These are phyloP conservation scores for Beris chalybata DNA, from an alignment of 2,888 invertebrate species.

Conservation along the genomic window DNA sequence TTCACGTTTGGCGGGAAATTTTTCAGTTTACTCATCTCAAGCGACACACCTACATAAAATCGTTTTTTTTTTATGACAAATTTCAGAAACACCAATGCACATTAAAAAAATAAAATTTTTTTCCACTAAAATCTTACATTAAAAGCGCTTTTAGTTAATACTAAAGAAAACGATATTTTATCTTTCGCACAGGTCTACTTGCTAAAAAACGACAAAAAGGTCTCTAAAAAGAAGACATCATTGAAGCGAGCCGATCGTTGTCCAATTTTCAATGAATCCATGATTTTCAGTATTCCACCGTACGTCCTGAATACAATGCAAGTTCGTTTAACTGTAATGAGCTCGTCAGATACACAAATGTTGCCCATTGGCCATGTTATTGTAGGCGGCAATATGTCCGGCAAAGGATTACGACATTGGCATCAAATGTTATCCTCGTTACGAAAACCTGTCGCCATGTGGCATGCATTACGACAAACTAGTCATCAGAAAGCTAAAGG, in stretches of 20 bases:
- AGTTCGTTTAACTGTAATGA: conserved; percentile 68
- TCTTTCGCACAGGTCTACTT: conserved; percentile 65
- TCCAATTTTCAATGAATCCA: conserved; percentile 82
- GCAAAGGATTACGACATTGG: conserved; percentile 76
- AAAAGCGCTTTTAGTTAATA: too few species aligned
- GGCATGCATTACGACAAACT: conserved; percentile 70
- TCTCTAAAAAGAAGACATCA: conserved; percentile 79
- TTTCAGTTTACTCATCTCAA: too few species aligned
- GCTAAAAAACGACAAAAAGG: conserved; percentile 77
- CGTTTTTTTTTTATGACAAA: too few species aligned
- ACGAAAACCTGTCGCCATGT: conserved; percentile 81
- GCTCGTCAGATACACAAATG: conserved; percentile 57
- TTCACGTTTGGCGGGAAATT: too few species aligned
- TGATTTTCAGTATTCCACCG: conserved; percentile 80
- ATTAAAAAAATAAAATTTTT: too few species aligned
- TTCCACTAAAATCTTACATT: too few species aligned
- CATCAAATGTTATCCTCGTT: conserved; percentile 80
- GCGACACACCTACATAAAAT: too few species aligned
- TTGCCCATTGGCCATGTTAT: conserved; percentile 78
- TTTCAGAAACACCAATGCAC: too few species aligned
- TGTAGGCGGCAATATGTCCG: conserved; percentile 72
- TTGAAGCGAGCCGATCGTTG: conserved; percentile 72
- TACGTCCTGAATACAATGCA: conserved; percentile 72
- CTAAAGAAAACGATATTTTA: not conserved
- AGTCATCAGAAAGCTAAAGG: conserved; percentile 33